Base-by-base conservation (phyloP, 2,797 vertebrate genomes). In the Hoplostethus atlanticus region DNA sequence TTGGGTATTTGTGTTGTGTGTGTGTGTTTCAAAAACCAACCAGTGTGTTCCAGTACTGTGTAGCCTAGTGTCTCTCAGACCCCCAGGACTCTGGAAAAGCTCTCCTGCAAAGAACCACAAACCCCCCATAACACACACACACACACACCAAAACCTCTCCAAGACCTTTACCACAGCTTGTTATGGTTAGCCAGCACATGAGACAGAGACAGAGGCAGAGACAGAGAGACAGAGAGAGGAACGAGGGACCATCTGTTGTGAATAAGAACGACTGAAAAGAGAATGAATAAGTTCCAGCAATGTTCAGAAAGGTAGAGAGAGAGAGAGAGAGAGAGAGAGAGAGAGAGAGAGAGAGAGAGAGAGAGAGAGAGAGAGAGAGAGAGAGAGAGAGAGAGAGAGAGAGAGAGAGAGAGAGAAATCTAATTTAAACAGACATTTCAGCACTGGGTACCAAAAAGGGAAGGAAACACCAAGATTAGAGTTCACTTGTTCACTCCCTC, bases 31-130 rank as follows among this genome's bases (percentile, higher is more conserved):
- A 64, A 62, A 69, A 64, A 44, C 58, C 58, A 2, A 42, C 56
- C 0, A 6, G 63, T 79, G 73, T 63, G 77, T 56, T 71, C 64
- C 58, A 62, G 82, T 71, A 79, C 55, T 31, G 61, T 53, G 68
- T 25, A 79, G 79, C 61, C 36, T 56, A 76, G 40, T 55, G 64
- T 66, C 71, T 80, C 59, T 48, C 21, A 51, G 79, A 80, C 84
- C 88, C 82, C 81, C 75, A 83, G 54, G 68, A 71, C n/a, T 53
- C 17, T 81, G 69, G 75, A 85, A 84, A 87, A 13, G 52, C 64
- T 88, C 87, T 71, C 85, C 84, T 73, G 86, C 89, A 84, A 74
- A 83, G 83, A 92, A 80, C 68, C 86, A 67, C 74, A 85, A 69
- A 36, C 58, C 73, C 66, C 68, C 65, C 7, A 7, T 60, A 42